Conservation (phyloP, 2,888 invertebrate species). For the Geophilus truncorum region DNA sequence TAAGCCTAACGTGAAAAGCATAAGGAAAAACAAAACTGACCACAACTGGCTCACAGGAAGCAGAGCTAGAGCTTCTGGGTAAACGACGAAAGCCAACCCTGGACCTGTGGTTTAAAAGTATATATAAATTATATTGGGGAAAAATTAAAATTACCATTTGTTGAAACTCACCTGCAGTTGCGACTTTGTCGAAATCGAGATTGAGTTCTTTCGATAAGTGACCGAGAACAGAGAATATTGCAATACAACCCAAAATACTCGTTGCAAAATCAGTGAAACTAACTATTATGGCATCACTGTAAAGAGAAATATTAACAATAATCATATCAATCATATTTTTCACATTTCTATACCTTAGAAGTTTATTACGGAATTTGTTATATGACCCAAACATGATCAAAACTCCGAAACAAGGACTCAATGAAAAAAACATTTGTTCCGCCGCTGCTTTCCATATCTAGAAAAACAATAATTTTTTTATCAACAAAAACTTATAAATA, state of each 20-base stretch:
- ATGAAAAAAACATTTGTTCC: conserved; percentile 77
- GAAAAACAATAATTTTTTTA: conserved; percentile 27
- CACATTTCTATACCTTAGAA: not conserved
- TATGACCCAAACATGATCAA: conserved; percentile 67
- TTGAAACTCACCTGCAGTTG: conserved; percentile 45
- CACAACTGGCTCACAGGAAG: conserved; percentile 61
- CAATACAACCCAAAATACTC: conserved; percentile 71
- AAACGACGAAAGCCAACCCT: conserved; percentile 68
- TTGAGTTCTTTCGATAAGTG: conserved; percentile 53
- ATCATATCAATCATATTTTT: no score
- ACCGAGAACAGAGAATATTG: conserved; percentile 71
- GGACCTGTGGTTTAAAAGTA: conserved; percentile 56
- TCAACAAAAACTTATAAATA: not conserved
- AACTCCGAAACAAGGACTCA: conserved; percentile 71
- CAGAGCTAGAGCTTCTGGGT: conserved; percentile 67
- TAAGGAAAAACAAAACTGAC: conserved; percentile 42
- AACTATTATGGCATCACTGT: conserved; percentile 64
- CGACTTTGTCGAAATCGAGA: conserved; percentile 46
- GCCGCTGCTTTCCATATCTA: conserved; percentile 76
- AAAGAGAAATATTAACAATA: no score
- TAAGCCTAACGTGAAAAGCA: conserved; percentile 41
- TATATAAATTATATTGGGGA: no score
- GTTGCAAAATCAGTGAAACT: conserved; percentile 65
- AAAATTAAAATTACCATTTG: no score
- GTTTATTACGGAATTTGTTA: conserved; percentile 53